Evolutionary conservation across 2,113 vertebrate species (phyloP).

Genomic region (Fregata magnificens): DNA sequence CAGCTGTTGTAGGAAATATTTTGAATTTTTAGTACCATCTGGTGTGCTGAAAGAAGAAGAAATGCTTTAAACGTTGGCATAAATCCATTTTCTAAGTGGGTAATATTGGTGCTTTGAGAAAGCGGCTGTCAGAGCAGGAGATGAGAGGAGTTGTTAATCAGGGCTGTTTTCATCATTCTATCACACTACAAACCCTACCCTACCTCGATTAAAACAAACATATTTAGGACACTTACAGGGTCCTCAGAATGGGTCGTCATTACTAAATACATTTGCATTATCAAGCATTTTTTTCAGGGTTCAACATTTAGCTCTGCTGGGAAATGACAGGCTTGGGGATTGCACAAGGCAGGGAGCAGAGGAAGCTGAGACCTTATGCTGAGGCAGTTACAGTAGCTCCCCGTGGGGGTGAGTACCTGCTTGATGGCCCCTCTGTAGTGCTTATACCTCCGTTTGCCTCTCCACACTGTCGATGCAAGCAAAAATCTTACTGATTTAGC

Average conservation of each 20-base stretch:
- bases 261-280: neutral
- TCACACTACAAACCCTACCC: neutral
- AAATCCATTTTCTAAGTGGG: slow-evolving; percentile 69
- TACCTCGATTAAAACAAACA: slow-evolving; percentile 45
- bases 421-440: neutral
- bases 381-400: neutral
- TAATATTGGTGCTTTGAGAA: slow-evolving; percentile 66
- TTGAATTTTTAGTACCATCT: slow-evolving; percentile 83
- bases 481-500: neutral
- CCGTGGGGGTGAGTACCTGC: neutral
- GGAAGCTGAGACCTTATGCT: neutral
- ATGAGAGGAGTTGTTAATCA: slow-evolving; percentile 53
- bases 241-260: neutral
- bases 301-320: neutral
- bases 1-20: slow-evolving; percentile 82
- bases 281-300: neutral
- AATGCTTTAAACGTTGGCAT: slow-evolving; percentile 66
- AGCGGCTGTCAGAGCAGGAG: slow-evolving; percentile 32
- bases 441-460: neutral
- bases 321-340: neutral
- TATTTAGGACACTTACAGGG: neutral
- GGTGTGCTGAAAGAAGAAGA: slow-evolving; percentile 73
- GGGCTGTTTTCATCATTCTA: slow-evolving; percentile 42
- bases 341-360: neutral
- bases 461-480: neutral